Conservation (phyloP, 2,113 vertebrate species). For the Catharus fuscescens region DNA sequence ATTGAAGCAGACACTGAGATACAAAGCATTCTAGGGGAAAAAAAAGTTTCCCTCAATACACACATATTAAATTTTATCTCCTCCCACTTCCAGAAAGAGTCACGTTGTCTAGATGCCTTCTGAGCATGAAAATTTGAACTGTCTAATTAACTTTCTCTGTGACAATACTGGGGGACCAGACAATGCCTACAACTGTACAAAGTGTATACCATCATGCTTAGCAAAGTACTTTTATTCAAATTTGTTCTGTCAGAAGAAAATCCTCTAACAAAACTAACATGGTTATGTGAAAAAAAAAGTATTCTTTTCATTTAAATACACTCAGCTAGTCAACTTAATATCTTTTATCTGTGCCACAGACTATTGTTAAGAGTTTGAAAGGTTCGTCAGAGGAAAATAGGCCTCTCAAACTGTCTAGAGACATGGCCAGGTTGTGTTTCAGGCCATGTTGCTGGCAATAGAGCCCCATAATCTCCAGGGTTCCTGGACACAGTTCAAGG, state of each 20-base stretch:
- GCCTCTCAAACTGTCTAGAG: conserved; percentile 30
- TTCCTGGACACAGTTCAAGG: conserved; percentile 63
- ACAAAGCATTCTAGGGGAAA: not conserved
- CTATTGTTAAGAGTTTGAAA: conserved; percentile 51
- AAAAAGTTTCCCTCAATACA: not conserved
- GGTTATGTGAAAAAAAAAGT: not conserved
- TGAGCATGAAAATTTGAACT: conserved; percentile 32
- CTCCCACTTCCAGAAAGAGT: conserved; percentile 14
- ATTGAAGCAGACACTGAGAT: not conserved
- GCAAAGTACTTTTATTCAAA: conserved; percentile 55
- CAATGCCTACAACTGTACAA: conserved; percentile 47
- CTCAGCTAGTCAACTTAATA: conserved; percentile 21
- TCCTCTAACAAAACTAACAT: conserved; percentile 55
- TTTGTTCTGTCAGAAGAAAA: conserved; percentile 59
- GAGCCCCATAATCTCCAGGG: conserved; percentile 26
- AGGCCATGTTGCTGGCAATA: conserved; percentile 46
- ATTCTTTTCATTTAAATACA: conserved; percentile 49
- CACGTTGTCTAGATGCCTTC: not conserved
- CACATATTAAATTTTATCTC: not conserved
- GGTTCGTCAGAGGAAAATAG: not conserved
- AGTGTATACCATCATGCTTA: conserved; percentile 20
- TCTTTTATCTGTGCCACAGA: conserved; percentile 33
- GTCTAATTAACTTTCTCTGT: conserved; percentile 48
- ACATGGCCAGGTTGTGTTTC: conserved; percentile 60
- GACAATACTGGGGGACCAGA: not conserved